Evolutionary conservation across 2,888 invertebrate species (phyloP), one percentile per base, ranked within the genome.

Genomic region (Epinotia demarniana): DNA sequence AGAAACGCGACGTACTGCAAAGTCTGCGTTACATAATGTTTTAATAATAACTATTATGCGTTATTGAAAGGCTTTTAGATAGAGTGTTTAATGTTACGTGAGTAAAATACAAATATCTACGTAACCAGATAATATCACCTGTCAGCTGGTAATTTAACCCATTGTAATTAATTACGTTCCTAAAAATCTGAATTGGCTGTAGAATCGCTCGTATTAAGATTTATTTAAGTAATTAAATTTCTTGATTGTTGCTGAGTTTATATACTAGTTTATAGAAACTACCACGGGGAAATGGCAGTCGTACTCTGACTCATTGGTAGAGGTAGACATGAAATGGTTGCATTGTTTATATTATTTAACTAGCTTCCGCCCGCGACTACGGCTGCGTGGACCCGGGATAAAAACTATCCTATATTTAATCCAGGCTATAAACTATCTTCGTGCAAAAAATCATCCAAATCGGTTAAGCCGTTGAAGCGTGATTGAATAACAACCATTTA

Each of bases 11-110:
- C 16, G 67, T 19, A 68, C 43, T n/a, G 11, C n/a, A 0, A 53
- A 27, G 12, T 58, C 46, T 67, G 18, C 55, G n/a, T 70, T 74
- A 69, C 58, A 58, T 63, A 75, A 75, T 16, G n/a, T 33, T 60
- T 60, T 23, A 60, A 69, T 69, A 19, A 58, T 27, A 70, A 16
- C 61, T 43, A 23, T 66, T 64, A 69, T 55, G 11, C n/a, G 18
- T 43, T 66, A 71, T 75, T 75, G 70, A 66, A 75, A 71, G 58
- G 64, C 75, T 75, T 75, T 71, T 61, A 71, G 60, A 75, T 39
- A n/a, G 43, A 64, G 27, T 70, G 39, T 75, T 58, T 70, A 70
- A 46, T 64, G 74, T 75, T 64, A 66, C 60, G 64, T 53, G 57
- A 75, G 60, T 55, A 60, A 66, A 64, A 71, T 27, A 58, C 60